Conservation (phyloP, 2,888 invertebrate species). For the Athripsodes cinereus region DNA sequence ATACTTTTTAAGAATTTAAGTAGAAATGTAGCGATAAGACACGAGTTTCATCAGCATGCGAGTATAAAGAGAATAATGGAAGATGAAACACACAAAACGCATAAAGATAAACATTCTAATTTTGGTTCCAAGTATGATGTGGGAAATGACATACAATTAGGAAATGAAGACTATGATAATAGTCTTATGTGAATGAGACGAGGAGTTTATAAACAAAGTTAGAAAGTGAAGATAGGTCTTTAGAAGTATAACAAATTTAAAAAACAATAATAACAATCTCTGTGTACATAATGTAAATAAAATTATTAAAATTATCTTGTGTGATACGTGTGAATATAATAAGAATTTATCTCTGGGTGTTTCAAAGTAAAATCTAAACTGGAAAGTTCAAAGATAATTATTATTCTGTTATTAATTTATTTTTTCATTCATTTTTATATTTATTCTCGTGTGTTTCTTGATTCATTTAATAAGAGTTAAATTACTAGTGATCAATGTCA, state of each 20-base stretch:
- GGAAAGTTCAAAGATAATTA: neutral
- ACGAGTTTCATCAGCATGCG: slow-evolving; percentile 48
- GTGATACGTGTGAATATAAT: neutral
- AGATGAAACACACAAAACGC: slow-evolving; percentile 32
- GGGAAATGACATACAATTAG: slow-evolving; percentile 15
- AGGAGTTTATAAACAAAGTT: neutral
- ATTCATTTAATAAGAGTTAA: neutral
- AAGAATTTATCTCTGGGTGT: neutral
- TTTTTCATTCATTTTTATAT: neutral
- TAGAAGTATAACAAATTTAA: no score
- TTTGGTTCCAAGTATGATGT: slow-evolving; percentile 17
- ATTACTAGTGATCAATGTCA: no score
- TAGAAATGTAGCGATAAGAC: slow-evolving; percentile 47
- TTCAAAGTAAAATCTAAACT: neutral
- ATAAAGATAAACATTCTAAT: slow-evolving; percentile 3
- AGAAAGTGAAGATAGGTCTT: neutral
- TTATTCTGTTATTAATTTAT: neutral
- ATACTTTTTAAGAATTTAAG: slow-evolving; percentile 51
- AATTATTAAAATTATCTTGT: neutral
- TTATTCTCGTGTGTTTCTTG: neutral
- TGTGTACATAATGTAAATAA: neutral
- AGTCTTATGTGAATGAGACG: neutral
- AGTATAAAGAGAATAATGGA: slow-evolving; percentile 46
- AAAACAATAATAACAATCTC: no score
- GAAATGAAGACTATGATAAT: slow-evolving; percentile 22